Percentiles rank a stretch among this genome's conserved stretches.
phyloP scores from a whole-genome alignment of 2,888 invertebrate species.

The Aelia acuminata region DNA sequence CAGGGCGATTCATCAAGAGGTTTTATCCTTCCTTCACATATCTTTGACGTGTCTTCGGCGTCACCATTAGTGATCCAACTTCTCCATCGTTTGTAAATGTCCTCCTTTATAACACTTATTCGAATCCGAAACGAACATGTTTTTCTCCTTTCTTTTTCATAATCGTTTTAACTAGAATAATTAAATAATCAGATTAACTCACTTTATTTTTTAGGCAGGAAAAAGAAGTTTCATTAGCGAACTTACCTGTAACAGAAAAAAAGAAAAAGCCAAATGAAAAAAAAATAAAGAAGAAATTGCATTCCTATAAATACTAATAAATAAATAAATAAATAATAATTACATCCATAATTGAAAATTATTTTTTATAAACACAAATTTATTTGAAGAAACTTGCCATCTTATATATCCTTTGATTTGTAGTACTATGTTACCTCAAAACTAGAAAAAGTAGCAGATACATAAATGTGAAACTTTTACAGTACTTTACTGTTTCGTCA shows the following conservation, averaged over 20 bases:
- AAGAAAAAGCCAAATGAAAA: background rate
- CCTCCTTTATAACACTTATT: background rate
- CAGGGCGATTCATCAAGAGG: conserved; percentile 35
- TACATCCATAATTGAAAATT: background rate
- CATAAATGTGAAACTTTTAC: no score
- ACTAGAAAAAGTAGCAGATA: no score
- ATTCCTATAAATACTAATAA: background rate
- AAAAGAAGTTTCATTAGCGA: background rate
- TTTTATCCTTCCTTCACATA: conserved; percentile 33
- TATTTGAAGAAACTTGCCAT: no score
- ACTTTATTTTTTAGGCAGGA: background rate
- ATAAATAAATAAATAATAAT: no score
- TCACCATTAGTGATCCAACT: background rate
- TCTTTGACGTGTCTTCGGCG: background rate
- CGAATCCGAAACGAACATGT: background rate
- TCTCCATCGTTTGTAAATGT: conserved; percentile 10
- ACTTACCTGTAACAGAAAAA: conserved; percentile 16
- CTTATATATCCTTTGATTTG: no score
- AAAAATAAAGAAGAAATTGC: background rate
- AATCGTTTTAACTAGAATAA: background rate
- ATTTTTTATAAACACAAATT: no score
- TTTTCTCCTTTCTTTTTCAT: background rate
- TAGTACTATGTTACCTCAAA: no score
- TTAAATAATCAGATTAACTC: background rate
- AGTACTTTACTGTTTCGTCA: no score